phyloP scores from a whole-genome alignment of 2,888 invertebrate species.

The Lucinisca nassula region DNA sequence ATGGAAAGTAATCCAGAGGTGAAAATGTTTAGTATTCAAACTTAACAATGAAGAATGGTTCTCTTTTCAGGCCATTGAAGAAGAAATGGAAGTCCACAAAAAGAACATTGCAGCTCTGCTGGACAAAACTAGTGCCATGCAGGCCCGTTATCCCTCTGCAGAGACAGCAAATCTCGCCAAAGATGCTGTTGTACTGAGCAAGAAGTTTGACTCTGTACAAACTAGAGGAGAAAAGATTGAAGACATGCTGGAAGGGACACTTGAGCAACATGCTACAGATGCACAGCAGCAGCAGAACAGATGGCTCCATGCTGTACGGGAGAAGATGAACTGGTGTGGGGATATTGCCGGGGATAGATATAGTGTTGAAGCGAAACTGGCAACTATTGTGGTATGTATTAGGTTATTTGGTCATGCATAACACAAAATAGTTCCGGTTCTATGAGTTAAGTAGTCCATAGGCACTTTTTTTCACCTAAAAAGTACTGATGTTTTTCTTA shows the following conservation, averaged over 20 bases:
- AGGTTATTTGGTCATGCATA: too few relatives aligned
- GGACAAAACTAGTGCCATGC: conserved; percentile 90
- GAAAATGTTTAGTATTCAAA: too few relatives aligned
- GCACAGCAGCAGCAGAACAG: conserved; percentile 94
- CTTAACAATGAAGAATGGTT: too few relatives aligned
- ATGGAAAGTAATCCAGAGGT: too few relatives aligned
- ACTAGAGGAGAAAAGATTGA: conserved; percentile 92
- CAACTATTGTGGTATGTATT: conserved; percentile 88
- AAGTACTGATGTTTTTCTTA: too few relatives aligned
- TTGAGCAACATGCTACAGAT: conserved; percentile 96
- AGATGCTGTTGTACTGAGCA: conserved; percentile 82
- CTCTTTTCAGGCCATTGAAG: conserved; percentile 89
- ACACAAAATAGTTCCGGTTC: too few relatives aligned
- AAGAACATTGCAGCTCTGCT: conserved; percentile 94
- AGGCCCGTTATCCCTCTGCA: conserved; percentile 83
- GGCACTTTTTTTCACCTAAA: too few relatives aligned
- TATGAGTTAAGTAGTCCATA: too few relatives aligned
- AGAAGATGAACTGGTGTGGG: conserved; percentile 93
- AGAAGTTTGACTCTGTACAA: conserved; percentile 92
- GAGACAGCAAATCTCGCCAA: conserved; percentile 84
- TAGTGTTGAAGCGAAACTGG: conserved; percentile 96
- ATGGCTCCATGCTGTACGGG: conserved; percentile 93
- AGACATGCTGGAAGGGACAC: conserved; percentile 91
- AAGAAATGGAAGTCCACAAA: conserved; percentile 92
- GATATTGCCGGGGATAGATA: conserved; percentile 95